A percentile compares a stretch with the other conserved stretches of the same genome.
phyloP scores from a whole-genome alignment of 2,113 vertebrate genomes.

The Enhydra lutris region DNA sequence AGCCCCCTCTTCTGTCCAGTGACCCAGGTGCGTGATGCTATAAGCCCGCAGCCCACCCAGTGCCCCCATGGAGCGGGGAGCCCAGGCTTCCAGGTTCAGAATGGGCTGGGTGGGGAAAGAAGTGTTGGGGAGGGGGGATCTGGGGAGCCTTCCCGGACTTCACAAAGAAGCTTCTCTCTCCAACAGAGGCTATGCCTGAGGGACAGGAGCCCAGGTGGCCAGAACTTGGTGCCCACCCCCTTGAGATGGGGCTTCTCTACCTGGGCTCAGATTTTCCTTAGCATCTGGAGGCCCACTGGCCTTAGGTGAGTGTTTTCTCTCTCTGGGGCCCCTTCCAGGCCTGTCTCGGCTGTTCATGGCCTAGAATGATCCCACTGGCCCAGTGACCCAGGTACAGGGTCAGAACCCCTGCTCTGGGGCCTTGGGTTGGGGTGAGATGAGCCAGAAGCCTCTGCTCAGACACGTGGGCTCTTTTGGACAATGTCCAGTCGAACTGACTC shows the following conservation, averaged over 20 bases:
- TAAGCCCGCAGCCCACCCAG: not conserved
- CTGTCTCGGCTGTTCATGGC: not conserved
- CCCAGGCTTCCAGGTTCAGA: not conserved
- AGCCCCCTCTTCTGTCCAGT: not conserved
- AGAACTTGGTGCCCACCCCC: rapidly evolving
- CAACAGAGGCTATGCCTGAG: rapidly evolving
- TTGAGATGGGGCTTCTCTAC: not conserved
- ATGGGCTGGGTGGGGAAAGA: not conserved
- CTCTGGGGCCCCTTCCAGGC: too few species aligned
- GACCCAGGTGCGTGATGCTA: not conserved
- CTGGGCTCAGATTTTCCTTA: not conserved
- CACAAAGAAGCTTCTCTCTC: not conserved
- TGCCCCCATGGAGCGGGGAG: not conserved
- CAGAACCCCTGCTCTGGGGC: not conserved
- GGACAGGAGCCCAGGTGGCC: not conserved
- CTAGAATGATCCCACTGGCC: not conserved
- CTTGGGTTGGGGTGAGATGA: rapidly evolving
- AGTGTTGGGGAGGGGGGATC: not conserved
- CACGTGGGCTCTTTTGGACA: not conserved
- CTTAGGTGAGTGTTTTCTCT: not conserved
- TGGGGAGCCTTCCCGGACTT: not conserved
- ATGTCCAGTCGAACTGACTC: not conserved
- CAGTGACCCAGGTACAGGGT: not conserved
- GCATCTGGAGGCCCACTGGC: not conserved
- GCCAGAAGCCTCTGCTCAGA: not conserved